These are phyloP conservation scores for Ceyx margarethae DNA, from an alignment of 2,113 vertebrate genomes.

Conservation along the genomic window DNA sequence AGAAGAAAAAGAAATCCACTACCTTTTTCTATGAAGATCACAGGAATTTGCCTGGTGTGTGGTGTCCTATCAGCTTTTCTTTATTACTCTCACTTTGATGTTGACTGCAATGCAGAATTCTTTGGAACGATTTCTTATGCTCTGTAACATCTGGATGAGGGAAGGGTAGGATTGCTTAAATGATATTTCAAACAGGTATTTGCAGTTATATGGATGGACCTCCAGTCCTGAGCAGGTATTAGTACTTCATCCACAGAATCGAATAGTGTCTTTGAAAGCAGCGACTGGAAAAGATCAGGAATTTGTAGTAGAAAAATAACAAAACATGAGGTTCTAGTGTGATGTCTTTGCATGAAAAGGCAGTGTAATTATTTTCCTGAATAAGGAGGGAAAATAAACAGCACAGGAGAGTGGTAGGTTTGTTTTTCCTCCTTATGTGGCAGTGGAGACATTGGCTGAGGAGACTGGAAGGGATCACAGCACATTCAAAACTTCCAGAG, in stretches of 20 bases:
- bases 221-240: not conserved
- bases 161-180: not conserved
- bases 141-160: slow-evolving; percentile 15
- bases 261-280: not conserved
- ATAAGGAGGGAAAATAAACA: not conserved
- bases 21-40: not conserved
- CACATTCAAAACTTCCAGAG: not conserved
- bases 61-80: not conserved
- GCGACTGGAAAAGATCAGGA: not conserved
- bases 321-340: not conserved
- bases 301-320: not conserved
- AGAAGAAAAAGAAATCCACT: not conserved
- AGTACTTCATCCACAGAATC: slow-evolving; percentile 12
- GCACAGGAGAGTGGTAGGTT: not conserved
- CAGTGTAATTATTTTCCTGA: not conserved
- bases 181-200: not conserved
- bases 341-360: not conserved
- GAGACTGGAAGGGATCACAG: not conserved
- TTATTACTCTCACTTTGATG: not conserved
- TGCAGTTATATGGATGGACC: slow-evolving; percentile 2
- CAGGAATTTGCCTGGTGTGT: not conserved
- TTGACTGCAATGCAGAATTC: slow-evolving; percentile 22
- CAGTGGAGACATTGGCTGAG: not conserved
- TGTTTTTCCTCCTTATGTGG: not conserved
- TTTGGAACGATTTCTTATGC: slow-evolving; percentile 22